Evolutionary conservation across 2,888 invertebrate genomes (phyloP).

Genomic region (Ophion slaviceki): DNA sequence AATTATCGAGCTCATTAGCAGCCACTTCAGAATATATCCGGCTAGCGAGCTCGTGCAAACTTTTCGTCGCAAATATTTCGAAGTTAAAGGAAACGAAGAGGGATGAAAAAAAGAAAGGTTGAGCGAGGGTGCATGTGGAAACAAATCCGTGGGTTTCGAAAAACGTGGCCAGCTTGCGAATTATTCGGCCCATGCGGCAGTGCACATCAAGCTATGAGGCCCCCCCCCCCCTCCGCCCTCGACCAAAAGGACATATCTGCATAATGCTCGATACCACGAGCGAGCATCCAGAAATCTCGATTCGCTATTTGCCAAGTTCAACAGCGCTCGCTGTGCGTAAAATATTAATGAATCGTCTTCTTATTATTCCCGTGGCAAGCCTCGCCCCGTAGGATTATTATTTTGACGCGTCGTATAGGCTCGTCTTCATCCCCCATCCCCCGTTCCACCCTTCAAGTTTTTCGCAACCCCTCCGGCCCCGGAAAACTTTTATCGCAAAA

Average conservation of each 20-base stretch:
- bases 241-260: slow-evolving; percentile 58
- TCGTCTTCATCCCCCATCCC: background rate
- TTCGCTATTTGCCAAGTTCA: slow-evolving; percentile 57
- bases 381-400: slow-evolving; percentile 71
- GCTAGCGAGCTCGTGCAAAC: background rate
- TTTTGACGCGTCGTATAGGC: slow-evolving; percentile 67
- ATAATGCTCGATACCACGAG: slow-evolving; percentile 66
- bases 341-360: slow-evolving; percentile 71
- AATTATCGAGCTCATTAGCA: slow-evolving; percentile 57
- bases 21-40: slow-evolving; percentile 41
- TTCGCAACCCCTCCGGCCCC: slow-evolving; percentile 2
- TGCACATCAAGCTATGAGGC: background rate
- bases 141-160: slow-evolving; percentile 48
- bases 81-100: slow-evolving; percentile 2
- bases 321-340: slow-evolving; percentile 23
- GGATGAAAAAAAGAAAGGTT: slow-evolving; percentile 13
- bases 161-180: slow-evolving; percentile 67
- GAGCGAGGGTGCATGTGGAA: slow-evolving; percentile 28
- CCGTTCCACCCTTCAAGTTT: background rate
- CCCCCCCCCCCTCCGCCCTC: background rate
- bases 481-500: slow-evolving; percentile 56
- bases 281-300: slow-evolving; percentile 9
- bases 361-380: slow-evolving; percentile 72
- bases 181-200: slow-evolving; percentile 20
- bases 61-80: slow-evolving; percentile 26